Evolutionary conservation across 2,113 vertebrate genomes (phyloP).

Genomic region (Anser brachyrhynchus): DNA sequence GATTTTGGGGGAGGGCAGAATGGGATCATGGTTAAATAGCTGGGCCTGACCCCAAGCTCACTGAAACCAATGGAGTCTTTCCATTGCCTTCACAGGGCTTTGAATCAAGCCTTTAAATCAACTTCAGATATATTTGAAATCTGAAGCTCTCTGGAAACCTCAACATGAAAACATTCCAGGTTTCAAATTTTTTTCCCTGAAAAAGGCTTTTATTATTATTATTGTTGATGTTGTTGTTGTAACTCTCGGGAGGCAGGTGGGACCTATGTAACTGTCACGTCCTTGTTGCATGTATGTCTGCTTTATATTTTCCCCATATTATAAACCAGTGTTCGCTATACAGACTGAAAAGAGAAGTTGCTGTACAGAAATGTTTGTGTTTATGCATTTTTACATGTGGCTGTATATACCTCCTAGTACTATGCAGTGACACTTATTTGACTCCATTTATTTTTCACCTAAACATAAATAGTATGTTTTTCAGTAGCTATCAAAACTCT

Average conservation of each 20-base stretch:
- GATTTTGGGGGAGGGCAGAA: conserved; percentile 60
- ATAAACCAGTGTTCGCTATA: conserved; percentile 75
- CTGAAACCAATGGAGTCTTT: conserved; percentile 58
- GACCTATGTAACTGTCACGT: conserved; percentile 69
- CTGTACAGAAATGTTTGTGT: conserved; percentile 75
- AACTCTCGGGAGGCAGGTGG: conserved; percentile 58
- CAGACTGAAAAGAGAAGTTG: conserved; percentile 58
- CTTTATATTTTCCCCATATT: conserved; percentile 75
- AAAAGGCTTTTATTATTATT: conserved; percentile 59
- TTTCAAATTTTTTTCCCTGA: conserved; percentile 59
- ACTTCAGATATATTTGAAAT: conserved; percentile 64
- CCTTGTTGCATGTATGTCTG: conserved; percentile 75
- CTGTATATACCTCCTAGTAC: conserved; percentile 76
- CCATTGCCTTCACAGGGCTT: conserved; percentile 66
- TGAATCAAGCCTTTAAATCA: conserved; percentile 57
- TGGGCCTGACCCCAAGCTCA: conserved; percentile 61
- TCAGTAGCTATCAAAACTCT: conserved; percentile 76
- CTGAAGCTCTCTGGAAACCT: conserved; percentile 74
- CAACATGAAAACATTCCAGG: conserved; percentile 79
- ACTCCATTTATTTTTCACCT: conserved; percentile 76
- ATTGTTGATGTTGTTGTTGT: conserved; percentile 54
- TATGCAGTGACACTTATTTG: conserved; percentile 70
- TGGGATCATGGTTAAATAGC: conserved; percentile 58
- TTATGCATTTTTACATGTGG: conserved; percentile 70
- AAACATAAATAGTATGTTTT: conserved; percentile 77